phyloP scores from a whole-genome alignment of 2,113 vertebrate genomes.

The Silurus glanis region DNA sequence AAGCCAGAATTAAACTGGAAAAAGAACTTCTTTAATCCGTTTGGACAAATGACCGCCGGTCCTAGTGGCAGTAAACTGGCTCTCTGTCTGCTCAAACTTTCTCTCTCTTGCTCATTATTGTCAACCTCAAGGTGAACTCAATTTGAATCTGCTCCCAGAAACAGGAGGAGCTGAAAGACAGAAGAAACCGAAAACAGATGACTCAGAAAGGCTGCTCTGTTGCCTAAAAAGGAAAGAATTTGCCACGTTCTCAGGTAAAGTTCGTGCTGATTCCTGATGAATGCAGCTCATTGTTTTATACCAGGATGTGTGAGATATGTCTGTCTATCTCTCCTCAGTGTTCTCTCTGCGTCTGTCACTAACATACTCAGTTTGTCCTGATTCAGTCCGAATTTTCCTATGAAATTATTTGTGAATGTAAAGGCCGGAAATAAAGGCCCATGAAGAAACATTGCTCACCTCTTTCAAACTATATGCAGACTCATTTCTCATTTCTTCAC shows the following conservation, averaged over 20 bases:
- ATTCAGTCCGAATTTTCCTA: background rate
- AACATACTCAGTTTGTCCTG: background rate
- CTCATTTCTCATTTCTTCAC: background rate
- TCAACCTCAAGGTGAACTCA: conserved; percentile 45
- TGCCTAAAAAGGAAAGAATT: conserved; percentile 56
- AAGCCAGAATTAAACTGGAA: conserved; percentile 28
- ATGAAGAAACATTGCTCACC: background rate
- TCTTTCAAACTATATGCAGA: background rate
- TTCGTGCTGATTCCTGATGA: conserved; percentile 49
- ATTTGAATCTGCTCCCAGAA: conserved; percentile 58
- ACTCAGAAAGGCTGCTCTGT: conserved; percentile 57
- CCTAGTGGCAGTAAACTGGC: background rate
- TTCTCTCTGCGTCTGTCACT: conserved; percentile 2
- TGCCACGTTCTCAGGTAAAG: conserved; percentile 58
- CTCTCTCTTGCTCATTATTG: conserved; percentile 23
- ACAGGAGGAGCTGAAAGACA: conserved; percentile 41
- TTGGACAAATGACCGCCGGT: background rate
- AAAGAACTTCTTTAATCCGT: conserved; percentile 45
- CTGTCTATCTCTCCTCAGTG: background rate
- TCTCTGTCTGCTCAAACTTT: conserved; percentile 40
- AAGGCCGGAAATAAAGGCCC: background rate
- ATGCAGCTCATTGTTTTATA: conserved; percentile 59
- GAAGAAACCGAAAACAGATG: conserved; percentile 58
- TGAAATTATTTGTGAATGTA: background rate
- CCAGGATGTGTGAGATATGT: conserved; percentile 44